phyloP scores from a whole-genome alignment of 2,797 vertebrate genomes.

The Eremophila alpestris region DNA sequence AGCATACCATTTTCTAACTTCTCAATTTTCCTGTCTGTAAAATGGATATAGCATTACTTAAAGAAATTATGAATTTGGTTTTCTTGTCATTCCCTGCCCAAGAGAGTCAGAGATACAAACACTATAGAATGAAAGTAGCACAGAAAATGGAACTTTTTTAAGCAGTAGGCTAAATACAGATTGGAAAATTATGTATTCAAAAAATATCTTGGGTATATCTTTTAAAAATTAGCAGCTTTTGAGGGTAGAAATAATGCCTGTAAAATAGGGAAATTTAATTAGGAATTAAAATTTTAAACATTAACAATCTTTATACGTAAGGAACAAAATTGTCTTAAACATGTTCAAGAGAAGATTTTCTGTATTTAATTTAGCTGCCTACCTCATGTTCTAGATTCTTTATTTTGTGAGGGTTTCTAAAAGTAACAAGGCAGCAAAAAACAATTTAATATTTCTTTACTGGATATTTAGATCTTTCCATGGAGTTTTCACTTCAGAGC shows the following conservation, averaged over 20 bases:
- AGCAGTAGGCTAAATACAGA: neutral
- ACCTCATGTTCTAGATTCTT: neutral
- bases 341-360: neutral
- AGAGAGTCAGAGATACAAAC: neutral
- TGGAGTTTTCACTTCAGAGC: neutral
- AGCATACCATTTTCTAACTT: neutral
- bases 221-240: neutral
- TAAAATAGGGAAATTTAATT: neutral
- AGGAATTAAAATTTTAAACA: neutral
- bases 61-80: neutral
- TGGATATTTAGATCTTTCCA: neutral
- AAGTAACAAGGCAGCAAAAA: neutral
- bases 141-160: neutral
- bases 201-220: neutral
- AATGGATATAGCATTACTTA: neutral
- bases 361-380: accelerated
- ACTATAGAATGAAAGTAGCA: neutral
- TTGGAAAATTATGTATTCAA: neutral
- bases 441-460: neutral
- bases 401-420: neutral
- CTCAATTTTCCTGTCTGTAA: neutral
- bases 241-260: neutral
- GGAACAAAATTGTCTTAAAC: neutral
- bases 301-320: neutral
- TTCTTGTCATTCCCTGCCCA: neutral